phyloP scores from a whole-genome alignment of 2,797 vertebrate genomes.

The Scolopax rusticola region DNA sequence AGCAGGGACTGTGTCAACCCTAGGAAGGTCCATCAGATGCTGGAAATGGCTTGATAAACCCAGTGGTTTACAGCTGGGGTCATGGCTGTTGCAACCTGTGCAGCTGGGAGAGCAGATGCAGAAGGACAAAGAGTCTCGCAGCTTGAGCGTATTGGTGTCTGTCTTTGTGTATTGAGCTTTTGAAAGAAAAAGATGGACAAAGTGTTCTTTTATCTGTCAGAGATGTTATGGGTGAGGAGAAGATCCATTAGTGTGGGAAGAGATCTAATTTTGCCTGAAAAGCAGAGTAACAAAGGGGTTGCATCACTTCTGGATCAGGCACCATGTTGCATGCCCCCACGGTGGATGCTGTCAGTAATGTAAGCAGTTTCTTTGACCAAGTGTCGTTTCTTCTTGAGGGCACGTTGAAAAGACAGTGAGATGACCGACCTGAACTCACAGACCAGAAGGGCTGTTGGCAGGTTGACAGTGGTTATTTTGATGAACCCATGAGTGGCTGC shows the following conservation, averaged over 20 bases:
- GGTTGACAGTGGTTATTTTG: neutral
- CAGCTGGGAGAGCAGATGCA: neutral
- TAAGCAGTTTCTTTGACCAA: neutral
- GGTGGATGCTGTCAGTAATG: neutral
- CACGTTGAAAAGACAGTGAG: neutral
- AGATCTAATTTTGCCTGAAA: neutral
- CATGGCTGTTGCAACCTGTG: neutral
- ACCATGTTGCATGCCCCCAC: neutral
- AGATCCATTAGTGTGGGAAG: neutral
- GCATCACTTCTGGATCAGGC: neutral
- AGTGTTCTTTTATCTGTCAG: neutral
- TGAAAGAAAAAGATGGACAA: neutral
- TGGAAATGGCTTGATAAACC: neutral
- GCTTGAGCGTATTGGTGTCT: neutral
- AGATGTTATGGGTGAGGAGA: neutral
- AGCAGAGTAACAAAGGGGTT: neutral
- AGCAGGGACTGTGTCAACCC: neutral
- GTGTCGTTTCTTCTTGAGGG: neutral
- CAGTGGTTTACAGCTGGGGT: neutral
- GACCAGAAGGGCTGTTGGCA: neutral
- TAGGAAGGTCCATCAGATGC: neutral
- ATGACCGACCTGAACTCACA: neutral
- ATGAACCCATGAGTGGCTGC: fast-evolving
- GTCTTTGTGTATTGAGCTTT: neutral
- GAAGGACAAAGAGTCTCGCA: neutral